Evolutionary conservation across 92 coral and sea anemone genomes (phyloP).

Genomic region (Porites rus): DNA sequence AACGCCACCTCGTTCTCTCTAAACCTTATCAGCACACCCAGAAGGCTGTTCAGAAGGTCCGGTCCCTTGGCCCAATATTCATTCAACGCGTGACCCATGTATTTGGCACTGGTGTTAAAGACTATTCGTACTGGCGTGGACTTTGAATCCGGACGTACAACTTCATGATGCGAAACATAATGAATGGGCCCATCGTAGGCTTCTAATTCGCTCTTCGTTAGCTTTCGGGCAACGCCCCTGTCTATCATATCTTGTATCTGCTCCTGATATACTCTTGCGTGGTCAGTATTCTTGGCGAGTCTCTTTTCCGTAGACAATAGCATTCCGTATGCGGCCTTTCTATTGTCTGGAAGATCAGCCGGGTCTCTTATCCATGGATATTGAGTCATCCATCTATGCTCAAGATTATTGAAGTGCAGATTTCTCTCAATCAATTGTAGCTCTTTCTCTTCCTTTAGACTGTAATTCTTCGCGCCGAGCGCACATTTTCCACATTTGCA

Average conservation of each 20-base stretch:
- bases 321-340: slow-evolving; percentile 26
- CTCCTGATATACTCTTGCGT: slow-evolving; percentile 25
- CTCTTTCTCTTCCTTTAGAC: slow-evolving; percentile 35
- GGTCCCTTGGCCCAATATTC: slow-evolving; percentile 16
- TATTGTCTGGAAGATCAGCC: slow-evolving; percentile 42
- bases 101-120: slow-evolving; percentile 20
- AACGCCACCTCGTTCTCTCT: slow-evolving; percentile 64
- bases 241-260: slow-evolving; percentile 47
- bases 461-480: slow-evolving; percentile 47
- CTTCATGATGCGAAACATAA: slow-evolving; percentile 42
- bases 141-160: background rate
- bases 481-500: slow-evolving; percentile 66
- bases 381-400: slow-evolving; percentile 48
- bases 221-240: slow-evolving; percentile 5
- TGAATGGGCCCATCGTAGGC: slow-evolving; percentile 24
- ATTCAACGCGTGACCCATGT: slow-evolving; percentile 35
- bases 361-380: slow-evolving; percentile 72
- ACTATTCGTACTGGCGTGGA: slow-evolving; percentile 73
- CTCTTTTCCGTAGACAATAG: slow-evolving; percentile 25
- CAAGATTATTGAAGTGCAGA: slow-evolving; percentile 18
- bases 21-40: slow-evolving; percentile 53
- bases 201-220: slow-evolving; percentile 15
- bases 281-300: slow-evolving; percentile 5
- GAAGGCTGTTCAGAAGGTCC: slow-evolving; percentile 50
- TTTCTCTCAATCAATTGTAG: background rate